Base-by-base conservation (phyloP, 92 coral and sea anemone genomes). In the Epizoanthus rinbou region DNA sequence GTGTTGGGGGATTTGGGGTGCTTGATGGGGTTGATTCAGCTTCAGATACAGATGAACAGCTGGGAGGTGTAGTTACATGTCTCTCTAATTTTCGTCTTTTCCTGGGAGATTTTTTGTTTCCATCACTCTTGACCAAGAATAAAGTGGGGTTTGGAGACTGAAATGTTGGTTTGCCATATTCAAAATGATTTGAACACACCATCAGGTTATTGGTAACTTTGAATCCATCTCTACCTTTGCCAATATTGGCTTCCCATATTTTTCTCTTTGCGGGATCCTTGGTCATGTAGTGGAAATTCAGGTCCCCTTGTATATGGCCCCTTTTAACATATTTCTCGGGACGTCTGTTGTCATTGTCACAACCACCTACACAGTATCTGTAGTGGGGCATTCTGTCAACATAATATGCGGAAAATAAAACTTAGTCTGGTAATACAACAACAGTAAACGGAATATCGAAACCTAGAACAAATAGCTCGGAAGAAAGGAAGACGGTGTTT, bases 321-420 rank as follows among this genome's bases (percentile, higher is more conserved):
- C 84, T 53, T 33, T 85, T 85, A 33, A 85, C 19, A 19, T 80
- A 72, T 28, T 82, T 89, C 62, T 80, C 85, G 2, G 82, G 86
- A 14, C 8, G 47, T 41, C 79, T 54, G n/a, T 9, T 7, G 65
- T 89, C 83, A 59, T 86, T 90, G 72, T 82, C 64, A 56, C 88
- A 86, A 22, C 83, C 72, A 4, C 90, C 92, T 37, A 86, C 80
- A 39, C 92, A 89, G 64, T 89, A 89, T 58, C 85, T 41, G 57
- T 85, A 88, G 71, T 54, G 70, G 18, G 90, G 87, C 90, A 82
- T 74, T 24, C 6, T 66, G 71, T 66, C 71, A 66, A 66, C 71
- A 66, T 43, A 66, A 66, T 66, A 66, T 19, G 71, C 43, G 41
- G 14, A 43, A 66, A 66, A 19, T 8, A 66, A 66, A 19, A 66